Evolutionary conservation across 2,888 invertebrate genomes (phyloP).

Genomic region (Biston stratarius): DNA sequence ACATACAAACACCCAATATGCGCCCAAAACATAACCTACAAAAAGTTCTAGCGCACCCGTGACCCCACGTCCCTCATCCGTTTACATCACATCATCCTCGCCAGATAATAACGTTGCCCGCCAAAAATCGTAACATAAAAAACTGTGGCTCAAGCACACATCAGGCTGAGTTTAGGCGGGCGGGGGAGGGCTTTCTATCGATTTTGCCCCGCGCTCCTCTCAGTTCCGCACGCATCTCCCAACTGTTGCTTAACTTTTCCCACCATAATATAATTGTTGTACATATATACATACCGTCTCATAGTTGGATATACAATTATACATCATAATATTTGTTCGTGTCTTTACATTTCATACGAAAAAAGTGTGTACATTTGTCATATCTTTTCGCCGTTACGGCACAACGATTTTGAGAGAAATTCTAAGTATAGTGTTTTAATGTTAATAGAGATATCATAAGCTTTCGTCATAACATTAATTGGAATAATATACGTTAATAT

Average conservation of each 20-base stretch:
- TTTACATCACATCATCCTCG: constrained; percentile 39
- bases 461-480: too few relatives aligned
- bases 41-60: constrained; percentile 15
- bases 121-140: constrained; percentile 63
- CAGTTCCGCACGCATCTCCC: constrained; percentile 70
- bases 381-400: too few relatives aligned
- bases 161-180: constrained; percentile 65
- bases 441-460: too few relatives aligned
- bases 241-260: constrained; percentile 80
- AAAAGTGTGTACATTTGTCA: too few relatives aligned
- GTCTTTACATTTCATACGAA: too few relatives aligned
- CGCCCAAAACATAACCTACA: constrained; percentile 23
- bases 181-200: constrained; percentile 74
- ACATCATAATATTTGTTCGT: too few relatives aligned
- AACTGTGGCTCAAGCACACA: constrained; percentile 60
- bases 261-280: constrained; percentile 37
- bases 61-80: constrained; percentile 31
- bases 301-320: too few relatives aligned
- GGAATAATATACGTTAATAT: too few relatives aligned
- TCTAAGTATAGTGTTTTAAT: too few relatives aligned
- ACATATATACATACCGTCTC: neutral
- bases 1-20: constrained; percentile 26
- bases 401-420: too few relatives aligned
- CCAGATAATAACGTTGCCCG: constrained; percentile 40
- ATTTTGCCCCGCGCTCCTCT: constrained; percentile 70